phyloP scores from a whole-genome alignment of 92 coral and sea anemone genomes.

The Scolanthus callimorphus region DNA sequence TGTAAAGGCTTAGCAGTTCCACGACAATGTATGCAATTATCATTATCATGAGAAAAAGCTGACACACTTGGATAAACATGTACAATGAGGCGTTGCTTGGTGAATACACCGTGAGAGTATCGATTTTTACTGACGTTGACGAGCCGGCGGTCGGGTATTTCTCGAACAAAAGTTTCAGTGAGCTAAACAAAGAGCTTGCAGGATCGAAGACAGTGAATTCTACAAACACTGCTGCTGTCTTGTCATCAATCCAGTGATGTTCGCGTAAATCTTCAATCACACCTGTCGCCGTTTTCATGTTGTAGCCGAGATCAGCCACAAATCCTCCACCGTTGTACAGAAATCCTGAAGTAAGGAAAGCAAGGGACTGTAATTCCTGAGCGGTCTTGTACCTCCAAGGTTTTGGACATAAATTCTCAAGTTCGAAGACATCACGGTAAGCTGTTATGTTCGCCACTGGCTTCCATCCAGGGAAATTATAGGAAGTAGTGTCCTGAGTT shows the following conservation, averaged over 20 bases:
- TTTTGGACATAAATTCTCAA: constrained; percentile 50
- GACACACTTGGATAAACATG: constrained; percentile 39
- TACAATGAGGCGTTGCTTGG: constrained; percentile 24
- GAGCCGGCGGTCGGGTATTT: constrained; percentile 36
- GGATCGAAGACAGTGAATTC: constrained; percentile 63
- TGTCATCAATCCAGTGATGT: constrained; percentile 42
- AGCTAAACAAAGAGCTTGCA: constrained; percentile 39
- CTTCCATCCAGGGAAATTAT: constrained; percentile 62
- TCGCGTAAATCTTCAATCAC: constrained; percentile 14
- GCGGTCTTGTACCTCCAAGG: constrained; percentile 76
- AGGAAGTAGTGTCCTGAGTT: constrained; percentile 57
- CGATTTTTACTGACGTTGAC: constrained; percentile 3
- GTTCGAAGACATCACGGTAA: constrained; percentile 11
- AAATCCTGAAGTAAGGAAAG: constrained; percentile 38
- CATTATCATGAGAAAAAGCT: constrained; percentile 38
- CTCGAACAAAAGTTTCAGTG: constrained; percentile 40
- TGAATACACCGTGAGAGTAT: constrained; percentile 40
- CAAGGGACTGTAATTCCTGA: constrained; percentile 28
- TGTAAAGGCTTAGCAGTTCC: constrained; percentile 29
- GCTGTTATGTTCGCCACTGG: constrained; percentile 35
- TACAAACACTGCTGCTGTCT: constrained; percentile 48
- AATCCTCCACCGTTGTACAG: constrained; percentile 61
- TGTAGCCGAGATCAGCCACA: constrained; percentile 61
- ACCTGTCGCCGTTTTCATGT: constrained; percentile 22
- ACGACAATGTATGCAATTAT: constrained; percentile 27